These are phyloP conservation scores for Gastrophysa polygoni DNA, from an alignment of 2,888 invertebrate genomes.

Conservation along the genomic window DNA sequence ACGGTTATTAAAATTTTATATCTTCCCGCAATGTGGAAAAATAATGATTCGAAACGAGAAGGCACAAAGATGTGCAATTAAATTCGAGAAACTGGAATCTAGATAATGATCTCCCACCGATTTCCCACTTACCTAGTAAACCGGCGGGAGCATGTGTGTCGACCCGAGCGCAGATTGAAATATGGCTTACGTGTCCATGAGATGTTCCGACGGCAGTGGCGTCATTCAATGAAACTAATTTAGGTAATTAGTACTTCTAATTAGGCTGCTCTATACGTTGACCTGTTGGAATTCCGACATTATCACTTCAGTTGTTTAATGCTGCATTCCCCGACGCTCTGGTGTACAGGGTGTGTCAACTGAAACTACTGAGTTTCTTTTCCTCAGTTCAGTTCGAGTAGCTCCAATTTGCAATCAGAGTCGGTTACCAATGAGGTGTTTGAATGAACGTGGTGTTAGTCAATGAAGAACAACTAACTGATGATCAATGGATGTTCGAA, in stretches of 20 bases:
- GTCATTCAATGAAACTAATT: constrained; percentile 26
- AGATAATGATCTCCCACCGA: not conserved
- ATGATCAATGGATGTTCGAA: no score
- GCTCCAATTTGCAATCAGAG: no score
- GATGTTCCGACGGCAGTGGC: constrained; percentile 16
- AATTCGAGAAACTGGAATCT: not conserved
- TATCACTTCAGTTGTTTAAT: not conserved
- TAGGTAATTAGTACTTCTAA: constrained; percentile 34
- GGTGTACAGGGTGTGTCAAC: no score
- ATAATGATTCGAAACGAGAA: no score
- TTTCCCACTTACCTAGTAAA: not conserved
- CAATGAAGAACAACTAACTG: no score
- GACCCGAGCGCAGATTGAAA: not conserved
- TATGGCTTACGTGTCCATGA: not conserved
- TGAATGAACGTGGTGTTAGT: no score
- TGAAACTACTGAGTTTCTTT: no score
- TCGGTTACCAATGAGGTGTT: no score
- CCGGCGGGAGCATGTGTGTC: not conserved
- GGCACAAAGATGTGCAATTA: not conserved
- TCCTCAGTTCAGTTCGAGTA: no score
- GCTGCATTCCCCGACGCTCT: no score
- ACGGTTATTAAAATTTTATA: no score
- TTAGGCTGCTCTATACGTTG: constrained; percentile 34
- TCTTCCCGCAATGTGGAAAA: no score
- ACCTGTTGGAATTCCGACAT: constrained; percentile 30